Base-by-base conservation (phyloP, 2,888 invertebrate genomes). In the Drosophila aldrichi region DNA sequence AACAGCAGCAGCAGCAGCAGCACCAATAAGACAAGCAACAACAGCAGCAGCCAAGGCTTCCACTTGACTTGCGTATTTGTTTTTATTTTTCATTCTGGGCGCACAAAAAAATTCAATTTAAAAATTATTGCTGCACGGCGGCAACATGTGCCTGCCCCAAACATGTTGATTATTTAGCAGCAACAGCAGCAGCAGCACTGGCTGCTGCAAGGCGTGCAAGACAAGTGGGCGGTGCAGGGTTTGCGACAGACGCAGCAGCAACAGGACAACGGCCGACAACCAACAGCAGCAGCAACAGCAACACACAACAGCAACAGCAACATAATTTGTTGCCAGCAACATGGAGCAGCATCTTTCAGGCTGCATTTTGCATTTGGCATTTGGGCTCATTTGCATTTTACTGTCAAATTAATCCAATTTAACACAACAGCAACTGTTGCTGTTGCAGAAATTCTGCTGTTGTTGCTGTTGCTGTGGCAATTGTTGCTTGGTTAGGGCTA, bases 341-440 rank as follows among this genome's bases (percentile, higher is more conserved):
- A 87, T 83, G 72, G 57, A 4, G 36, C 51, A 34, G 25, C 48
- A 48, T 66, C 67, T 72, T 3, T 76, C 70, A 81, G 81, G 67
- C 84, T 89, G 72, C 85, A 89, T 88, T 84, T 83, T 81, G 68
- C 79, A 79, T 70, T 65, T 74, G 52, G 81, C 87, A 77, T 86
- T 83, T 88, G 84, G 78, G 70, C 89, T 88, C 89, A 89, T 87
- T 87, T 90, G 87, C 87, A 87, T 87, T 87, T 90, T 90, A 89
- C 87, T 87, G 87, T 87, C 87, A 87, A 87, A 87, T 87, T 87
- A 87, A 87, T 87, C 87, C 87, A 87, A 87, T 87, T 87, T 89
- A 87, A 88, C 82, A 82, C 84, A 89, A 79, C 51, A 52, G 51
- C 51, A 52, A 52, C 49, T 49, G 49, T 49, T 49, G 49, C 49